Evolutionary conservation across 2,888 invertebrate genomes (phyloP).

Genomic region (Microctonus brassicae): DNA sequence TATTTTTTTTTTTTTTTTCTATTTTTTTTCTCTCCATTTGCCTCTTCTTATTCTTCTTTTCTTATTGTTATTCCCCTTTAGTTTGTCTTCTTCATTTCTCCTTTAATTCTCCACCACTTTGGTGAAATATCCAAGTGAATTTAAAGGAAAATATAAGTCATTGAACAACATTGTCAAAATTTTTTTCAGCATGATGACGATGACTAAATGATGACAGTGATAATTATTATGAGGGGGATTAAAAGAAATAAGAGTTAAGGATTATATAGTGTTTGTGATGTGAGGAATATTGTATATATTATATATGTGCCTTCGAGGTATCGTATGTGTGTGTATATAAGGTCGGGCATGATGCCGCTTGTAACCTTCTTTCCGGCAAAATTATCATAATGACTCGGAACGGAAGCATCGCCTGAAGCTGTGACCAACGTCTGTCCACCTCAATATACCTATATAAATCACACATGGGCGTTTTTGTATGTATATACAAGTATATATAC

Average conservation of each 20-base stretch:
- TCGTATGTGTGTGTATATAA: slow-evolving; percentile 3
- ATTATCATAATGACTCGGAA: slow-evolving; percentile 68
- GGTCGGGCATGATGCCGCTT: slow-evolving; percentile 49
- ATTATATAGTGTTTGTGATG: slow-evolving; percentile 1
- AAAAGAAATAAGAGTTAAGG: not conserved
- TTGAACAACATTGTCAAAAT: slow-evolving; percentile 27
- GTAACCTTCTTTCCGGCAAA: slow-evolving; percentile 65
- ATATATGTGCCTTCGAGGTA: slow-evolving; percentile 5
- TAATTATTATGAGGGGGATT: slow-evolving; percentile 26
- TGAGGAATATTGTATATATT: not conserved
- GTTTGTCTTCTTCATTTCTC: slow-evolving; percentile 17
- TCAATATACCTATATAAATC: slow-evolving; percentile 8
- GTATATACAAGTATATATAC: not conserved
- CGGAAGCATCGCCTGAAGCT: slow-evolving; percentile 66
- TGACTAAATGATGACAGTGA: slow-evolving; percentile 20
- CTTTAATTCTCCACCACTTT: slow-evolving; percentile 25
- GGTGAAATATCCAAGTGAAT: slow-evolving; percentile 17
- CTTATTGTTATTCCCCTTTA: slow-evolving; percentile 30
- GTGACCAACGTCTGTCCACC: slow-evolving; percentile 43
- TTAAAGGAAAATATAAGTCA: not conserved
- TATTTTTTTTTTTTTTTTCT: slow-evolving; percentile 41
- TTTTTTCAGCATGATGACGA: slow-evolving; percentile 14
- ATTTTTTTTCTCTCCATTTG: slow-evolving; percentile 32
- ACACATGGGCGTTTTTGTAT: slow-evolving; percentile 30
- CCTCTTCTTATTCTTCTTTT: slow-evolving; percentile 34